Evolutionary conservation across 2,888 invertebrate species (phyloP).

Genomic region (Macrophya alboannulata): DNA sequence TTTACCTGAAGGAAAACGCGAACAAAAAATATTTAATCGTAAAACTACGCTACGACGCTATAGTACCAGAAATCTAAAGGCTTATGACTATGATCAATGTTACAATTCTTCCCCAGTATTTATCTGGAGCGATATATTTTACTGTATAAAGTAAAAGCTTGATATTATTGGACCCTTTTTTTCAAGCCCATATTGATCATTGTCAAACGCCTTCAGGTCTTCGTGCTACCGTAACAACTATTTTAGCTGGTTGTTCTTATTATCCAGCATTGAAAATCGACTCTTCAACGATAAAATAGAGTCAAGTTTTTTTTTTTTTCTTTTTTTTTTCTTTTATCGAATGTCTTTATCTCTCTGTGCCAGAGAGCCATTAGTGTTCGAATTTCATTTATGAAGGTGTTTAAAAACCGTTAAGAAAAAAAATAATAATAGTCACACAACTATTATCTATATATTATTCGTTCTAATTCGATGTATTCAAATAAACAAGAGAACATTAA

Average conservation of each 20-base stretch:
- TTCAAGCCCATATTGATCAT: slow-evolving; percentile 60
- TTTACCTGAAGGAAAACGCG: slow-evolving; percentile 72
- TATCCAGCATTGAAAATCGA: slow-evolving; percentile 40
- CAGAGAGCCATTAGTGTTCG: slow-evolving; percentile 1
- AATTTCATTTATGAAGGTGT: slow-evolving; percentile 3
- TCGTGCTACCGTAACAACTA: slow-evolving; percentile 78
- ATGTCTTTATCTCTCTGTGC: slow-evolving; percentile 13
- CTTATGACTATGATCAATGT: slow-evolving; percentile 59
- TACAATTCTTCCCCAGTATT: background rate
- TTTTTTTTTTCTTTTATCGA: background rate
- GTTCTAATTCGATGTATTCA: slow-evolving; percentile 39
- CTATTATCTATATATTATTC: slow-evolving; percentile 11
- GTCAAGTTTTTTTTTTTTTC: slow-evolving; percentile 28
- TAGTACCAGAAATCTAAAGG: background rate
- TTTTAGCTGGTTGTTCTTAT: slow-evolving; percentile 63
- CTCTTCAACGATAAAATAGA: slow-evolving; percentile 36
- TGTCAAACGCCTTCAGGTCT: slow-evolving; percentile 77
- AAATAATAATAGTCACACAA: slow-evolving; percentile 11
- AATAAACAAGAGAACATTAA: background rate
- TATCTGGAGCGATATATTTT: background rate
- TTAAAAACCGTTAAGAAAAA: background rate
- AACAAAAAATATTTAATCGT: slow-evolving; percentile 78
- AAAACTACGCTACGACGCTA: slow-evolving; percentile 68
- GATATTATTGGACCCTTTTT: background rate
- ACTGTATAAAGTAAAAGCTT: slow-evolving; percentile 61